Evolutionary conservation across 2,888 invertebrate species (phyloP).

Genomic region (Macrosoma leucophasiata): DNA sequence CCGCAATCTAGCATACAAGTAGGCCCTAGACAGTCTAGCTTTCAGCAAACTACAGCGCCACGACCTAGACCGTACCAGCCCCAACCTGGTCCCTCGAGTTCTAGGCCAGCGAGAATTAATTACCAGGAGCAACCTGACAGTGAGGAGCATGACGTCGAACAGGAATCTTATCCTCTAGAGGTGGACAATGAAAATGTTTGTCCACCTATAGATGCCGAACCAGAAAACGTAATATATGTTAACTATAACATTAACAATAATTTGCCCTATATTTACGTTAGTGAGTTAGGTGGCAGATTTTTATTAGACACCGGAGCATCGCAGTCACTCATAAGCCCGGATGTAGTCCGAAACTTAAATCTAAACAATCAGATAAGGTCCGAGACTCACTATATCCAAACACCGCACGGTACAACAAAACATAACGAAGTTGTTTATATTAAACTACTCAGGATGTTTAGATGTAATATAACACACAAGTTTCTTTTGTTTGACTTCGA

Average conservation of each 20-base stretch:
- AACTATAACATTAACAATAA: conserved; percentile 8
- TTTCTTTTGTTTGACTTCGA: conserved; percentile 31
- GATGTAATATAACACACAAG: conserved; percentile 24
- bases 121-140: neutral
- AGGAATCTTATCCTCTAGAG: no score
- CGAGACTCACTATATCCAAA: conserved; percentile 44
- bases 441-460: conserved; percentile 23
- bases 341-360: conserved; percentile 11
- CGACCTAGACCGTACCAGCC: neutral
- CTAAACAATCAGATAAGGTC: conserved; percentile 15
- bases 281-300: conserved; percentile 17
- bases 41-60: neutral
- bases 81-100: neutral
- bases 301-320: conserved; percentile 19
- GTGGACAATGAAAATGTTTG: conserved; percentile 1
- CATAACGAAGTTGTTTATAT: conserved; percentile 24
- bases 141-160: no score
- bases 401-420: conserved; percentile 41
- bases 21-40: no score
- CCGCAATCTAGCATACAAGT: no score
- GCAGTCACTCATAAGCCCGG: conserved; percentile 16
- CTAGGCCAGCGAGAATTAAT: neutral
- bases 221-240: conserved; percentile 2
- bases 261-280: conserved; percentile 12
- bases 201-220: neutral